A percentile compares a stretch with the other conserved stretches of the same genome.
Conservation (phyloP, 1,140 invertebrate species). For the Orchestia grillus region DNA sequence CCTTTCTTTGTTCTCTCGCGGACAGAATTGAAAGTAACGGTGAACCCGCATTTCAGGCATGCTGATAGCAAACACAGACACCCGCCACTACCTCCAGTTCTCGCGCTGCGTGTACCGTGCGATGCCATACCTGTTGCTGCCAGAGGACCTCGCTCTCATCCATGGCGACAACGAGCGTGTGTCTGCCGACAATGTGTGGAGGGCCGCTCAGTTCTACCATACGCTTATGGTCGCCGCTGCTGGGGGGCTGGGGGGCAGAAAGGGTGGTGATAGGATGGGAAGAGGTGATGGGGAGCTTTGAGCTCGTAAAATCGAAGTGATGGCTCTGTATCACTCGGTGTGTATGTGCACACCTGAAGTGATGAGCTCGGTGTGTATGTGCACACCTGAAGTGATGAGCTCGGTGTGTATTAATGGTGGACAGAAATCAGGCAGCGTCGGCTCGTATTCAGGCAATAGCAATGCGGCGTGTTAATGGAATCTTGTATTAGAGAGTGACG, state of each 20-base stretch:
- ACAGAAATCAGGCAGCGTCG: too few species aligned
- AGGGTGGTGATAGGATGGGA: background rate
- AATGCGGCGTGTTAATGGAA: too few species aligned
- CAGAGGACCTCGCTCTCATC: constrained; percentile 71
- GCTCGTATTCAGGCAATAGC: too few species aligned
- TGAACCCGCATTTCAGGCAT: constrained; percentile 70
- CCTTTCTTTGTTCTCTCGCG: background rate
- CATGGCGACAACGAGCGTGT: constrained; percentile 76
- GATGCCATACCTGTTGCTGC: constrained; percentile 72
- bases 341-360: too few species aligned
- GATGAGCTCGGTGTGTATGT: too few species aligned
- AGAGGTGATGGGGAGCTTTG: constrained; percentile 57
- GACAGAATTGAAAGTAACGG: background rate
- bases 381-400: too few species aligned
- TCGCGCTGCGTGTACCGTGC: constrained; percentile 75
- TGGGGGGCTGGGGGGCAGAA: background rate
- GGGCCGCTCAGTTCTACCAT: constrained; percentile 75
- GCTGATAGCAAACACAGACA: constrained; percentile 75
- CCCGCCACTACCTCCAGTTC: constrained; percentile 73
- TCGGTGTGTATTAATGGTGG: too few species aligned
- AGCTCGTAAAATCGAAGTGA: background rate
- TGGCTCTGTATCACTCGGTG: too few species aligned
- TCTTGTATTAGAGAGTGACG: too few species aligned
- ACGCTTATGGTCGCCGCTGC: constrained; percentile 75
- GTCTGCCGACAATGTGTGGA: constrained; percentile 73